phyloP scores from a whole-genome alignment of 2,888 invertebrate species.

The Clunio marinus region DNA sequence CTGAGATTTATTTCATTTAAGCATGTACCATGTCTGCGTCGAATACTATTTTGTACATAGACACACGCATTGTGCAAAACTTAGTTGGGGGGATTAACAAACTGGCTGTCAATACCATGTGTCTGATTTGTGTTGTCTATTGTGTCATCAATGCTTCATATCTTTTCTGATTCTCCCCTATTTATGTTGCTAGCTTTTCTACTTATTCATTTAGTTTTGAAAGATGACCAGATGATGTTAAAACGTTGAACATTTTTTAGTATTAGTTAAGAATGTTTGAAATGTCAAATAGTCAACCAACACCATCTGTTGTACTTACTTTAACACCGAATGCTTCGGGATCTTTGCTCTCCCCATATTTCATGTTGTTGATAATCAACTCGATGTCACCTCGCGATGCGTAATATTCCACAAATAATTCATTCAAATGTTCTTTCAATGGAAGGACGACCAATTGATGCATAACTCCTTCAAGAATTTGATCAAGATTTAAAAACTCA shows the following conservation, averaged over 20 bases:
- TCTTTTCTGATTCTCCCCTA: too few relatives aligned
- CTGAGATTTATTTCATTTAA: conserved; percentile 34
- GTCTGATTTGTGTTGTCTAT: conserved; percentile 33
- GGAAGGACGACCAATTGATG: conserved; percentile 86
- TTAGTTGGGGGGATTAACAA: conserved; percentile 26
- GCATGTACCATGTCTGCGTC: conserved; percentile 9
- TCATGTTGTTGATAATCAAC: conserved; percentile 56
- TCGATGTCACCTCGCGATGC: conserved; percentile 68
- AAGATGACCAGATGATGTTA: too few relatives aligned
- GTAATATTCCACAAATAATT: conserved; percentile 84
- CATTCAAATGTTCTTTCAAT: conserved; percentile 75
- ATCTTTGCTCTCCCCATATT: conserved; percentile 49
- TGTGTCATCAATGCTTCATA: conserved; percentile 15
- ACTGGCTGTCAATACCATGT: conserved; percentile 37
- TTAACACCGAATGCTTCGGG: conserved; percentile 50
- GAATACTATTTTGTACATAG: neutral
- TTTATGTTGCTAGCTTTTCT: too few relatives aligned
- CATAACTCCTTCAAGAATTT: conserved; percentile 91
- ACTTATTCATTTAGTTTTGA: too few relatives aligned
- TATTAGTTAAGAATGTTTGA: too few relatives aligned
- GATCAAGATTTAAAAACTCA: conserved; percentile 92
- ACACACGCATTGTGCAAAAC: conserved; percentile 4
- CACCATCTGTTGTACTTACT: conserved; percentile 38
- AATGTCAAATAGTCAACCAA: neutral
- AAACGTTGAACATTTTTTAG: too few relatives aligned